Evolutionary conservation across 2,797 vertebrate species (phyloP), one percentile per base, ranked within the genome.

Genomic region (Selene dorsalis): DNA sequence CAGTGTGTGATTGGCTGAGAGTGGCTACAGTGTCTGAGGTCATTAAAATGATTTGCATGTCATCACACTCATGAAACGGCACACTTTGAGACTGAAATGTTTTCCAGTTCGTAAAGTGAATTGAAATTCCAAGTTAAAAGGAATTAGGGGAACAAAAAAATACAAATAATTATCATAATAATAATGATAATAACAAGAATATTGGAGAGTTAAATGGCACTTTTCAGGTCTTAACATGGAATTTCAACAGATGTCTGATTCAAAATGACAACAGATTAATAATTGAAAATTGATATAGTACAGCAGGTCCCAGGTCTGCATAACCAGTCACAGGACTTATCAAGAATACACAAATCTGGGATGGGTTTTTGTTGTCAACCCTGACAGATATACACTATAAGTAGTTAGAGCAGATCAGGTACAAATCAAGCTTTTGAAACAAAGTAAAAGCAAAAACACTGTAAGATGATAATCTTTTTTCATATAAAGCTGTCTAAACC

Each of bases 401-500:
- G 71, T 84, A 78, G 65, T 82, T 81, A 88, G 65, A 86, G 87
- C 85, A 86, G 77, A 88, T 93, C 76, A 79, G 83, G 80, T 91
- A 95, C 75, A 95, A 95, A 96, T 95, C 93, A 95, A 94, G 96
- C 95, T 92, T 94, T 89, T 94, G 50, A 86, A 84, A 81, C 56
- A 88, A 81, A 80, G 30, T 75, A 88, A 91, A 95, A 95, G 93
- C 86, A 94, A 89, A 89, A 95, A 95, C 83, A 94, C 92, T 91
- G 87, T 87, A 93, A 95, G 84, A 95, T 83, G 71, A 90, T 93
- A 87, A 93, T 91, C 89, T 89, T 86, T 91, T 93, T 92, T 94
- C 82, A 95, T 94, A 93, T 95, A 95, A 91, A 94, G 88, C 92
- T 95, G 94, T 93, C 94, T 93, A 94, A 91, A 94, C 94, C 95